Evolutionary conservation across 2,888 invertebrate species (phyloP), one percentile per base, ranked within the genome.

Genomic region (Capitulum mitella): DNA sequence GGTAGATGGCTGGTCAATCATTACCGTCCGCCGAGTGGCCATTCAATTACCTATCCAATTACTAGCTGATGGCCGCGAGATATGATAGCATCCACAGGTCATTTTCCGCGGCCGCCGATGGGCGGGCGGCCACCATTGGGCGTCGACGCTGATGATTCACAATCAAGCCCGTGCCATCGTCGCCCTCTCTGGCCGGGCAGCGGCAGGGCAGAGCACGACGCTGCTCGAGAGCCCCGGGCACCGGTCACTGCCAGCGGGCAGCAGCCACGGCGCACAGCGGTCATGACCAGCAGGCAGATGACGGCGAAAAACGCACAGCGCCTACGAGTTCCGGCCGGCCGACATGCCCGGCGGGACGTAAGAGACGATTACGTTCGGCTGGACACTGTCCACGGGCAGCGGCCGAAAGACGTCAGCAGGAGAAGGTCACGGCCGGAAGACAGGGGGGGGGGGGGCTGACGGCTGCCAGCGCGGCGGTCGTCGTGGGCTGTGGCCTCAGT

Each of bases 1-100:
- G 70, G 37, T n/a, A 40, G 40, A 19, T 40, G 70, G 26, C 70
- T 26, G 70, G 70, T 70, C 70, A 70, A 70, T 70, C 70, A 70
- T 70, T 70, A 70, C 70, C 70, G 26, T 1, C 70, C 26, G 40
- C 70, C 40, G 70, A 70, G 70, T 37, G 70, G 70, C 26, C 70
- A 70, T 70, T 70, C 70, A 70, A 70, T 70, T 70, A 70, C 70
- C 70, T 70, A 70, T 70, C 70, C 70, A 70, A 70, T 70, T 70
- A 70, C 70, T 40, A 40, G 70, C 37, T 40, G 70, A 70, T 70
- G 70, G 26, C 26, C 37, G 40, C 26, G 70, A 70, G 70, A 40
- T 70, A 70, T 70, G 70, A 70, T 70, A 70, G 70, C 70, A 26
- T 22, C 58, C 58, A 29, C 58, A 58, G 58, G 58, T 58, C 58